Percentiles rank a stretch among this genome's conserved stretches.
Evolutionary conservation across 1,140 invertebrate genomes (phyloP).

Genomic region (Himalopsyche phryganea): DNA sequence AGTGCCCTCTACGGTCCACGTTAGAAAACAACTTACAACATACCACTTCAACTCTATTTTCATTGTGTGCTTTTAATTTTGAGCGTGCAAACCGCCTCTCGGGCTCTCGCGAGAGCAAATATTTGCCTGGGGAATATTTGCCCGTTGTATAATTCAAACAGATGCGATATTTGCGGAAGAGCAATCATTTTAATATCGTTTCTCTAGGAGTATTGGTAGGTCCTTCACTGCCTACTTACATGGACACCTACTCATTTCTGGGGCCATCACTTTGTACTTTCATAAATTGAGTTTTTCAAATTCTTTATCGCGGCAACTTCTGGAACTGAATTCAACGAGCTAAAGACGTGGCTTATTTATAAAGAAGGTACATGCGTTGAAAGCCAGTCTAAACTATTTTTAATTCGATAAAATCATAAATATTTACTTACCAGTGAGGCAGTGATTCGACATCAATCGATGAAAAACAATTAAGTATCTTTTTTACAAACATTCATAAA

Average conservation of each 20-base stretch:
- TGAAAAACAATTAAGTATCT: too few relatives aligned
- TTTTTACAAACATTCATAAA: too few relatives aligned
- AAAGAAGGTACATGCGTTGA: too few relatives aligned
- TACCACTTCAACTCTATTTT: slow-evolving; percentile 42
- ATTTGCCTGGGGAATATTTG: slow-evolving; percentile 64
- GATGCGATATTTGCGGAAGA: slow-evolving; percentile 63
- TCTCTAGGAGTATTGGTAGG: slow-evolving; percentile 11
- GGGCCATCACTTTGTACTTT: too few relatives aligned
- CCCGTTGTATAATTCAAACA: slow-evolving; percentile 64
- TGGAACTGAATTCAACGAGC: too few relatives aligned
- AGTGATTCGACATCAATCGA: too few relatives aligned
- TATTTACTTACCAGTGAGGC: too few relatives aligned
- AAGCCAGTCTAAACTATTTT: too few relatives aligned
- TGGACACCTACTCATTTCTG: background rate
- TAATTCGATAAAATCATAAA: too few relatives aligned
- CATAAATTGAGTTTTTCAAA: too few relatives aligned
- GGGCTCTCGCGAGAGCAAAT: slow-evolving; percentile 53
- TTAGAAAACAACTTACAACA: slow-evolving; percentile 16
- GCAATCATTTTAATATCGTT: slow-evolving; percentile 63
- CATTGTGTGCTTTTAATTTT: slow-evolving; percentile 58
- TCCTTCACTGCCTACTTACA: slow-evolving; percentile 3
- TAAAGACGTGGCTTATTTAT: too few relatives aligned
- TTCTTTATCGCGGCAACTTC: too few relatives aligned
- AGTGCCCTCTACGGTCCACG: slow-evolving; percentile 11
- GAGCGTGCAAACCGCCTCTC: slow-evolving; percentile 55